Base-by-base conservation (phyloP, 2,797 vertebrate genomes). In the Typhlichthys eigenmanni region DNA sequence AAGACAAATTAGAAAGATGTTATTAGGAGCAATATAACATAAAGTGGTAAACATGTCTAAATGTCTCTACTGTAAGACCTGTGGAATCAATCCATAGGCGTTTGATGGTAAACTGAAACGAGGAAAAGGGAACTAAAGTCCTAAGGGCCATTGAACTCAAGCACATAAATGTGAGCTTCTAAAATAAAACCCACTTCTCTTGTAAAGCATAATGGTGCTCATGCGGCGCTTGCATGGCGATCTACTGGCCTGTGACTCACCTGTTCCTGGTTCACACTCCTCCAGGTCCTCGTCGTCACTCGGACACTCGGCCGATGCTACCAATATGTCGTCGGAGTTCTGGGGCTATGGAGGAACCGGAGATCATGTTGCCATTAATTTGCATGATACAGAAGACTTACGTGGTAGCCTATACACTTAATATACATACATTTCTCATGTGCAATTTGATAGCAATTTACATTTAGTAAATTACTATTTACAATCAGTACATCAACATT, bases 281-380 rank as follows among this genome's bases (percentile, higher is more conserved):
- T 97, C 95, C 78, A 98, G 89, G 88, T 98, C 96, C 76, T 97
- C 96, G 6, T 98, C 96, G 34, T 98, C 96, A 7, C 95, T 97
- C 4, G 96, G 96, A 84, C 96, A 98, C 89, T 98, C 96, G 0
- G 96, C 96, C 0, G 96, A 97, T 1, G 96, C 95, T 81, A 98
- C 96, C 82, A 98, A 87, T 75, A 97, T 94, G 81, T 97, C 96
- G 69, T 98, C 96, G 11, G 96, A 96, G 88, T 95, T 96, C 93
- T 96, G 91, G 1, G 89, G 87, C 83, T 91, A 75, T 74, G 71
- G 69, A 14, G 12, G 46, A 74, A 71, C 0, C 0, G 12, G 43
- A 72, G 64, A 65, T 60, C 19, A 19, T 47, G 29, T 67, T 56
- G 38, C 2, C 53, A 59, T 69, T 58, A 6, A 64, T 38, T 16